These are phyloP conservation scores for Hystrix cristata DNA, from an alignment of 2,113 vertebrate species.

Conservation along the genomic window DNA sequence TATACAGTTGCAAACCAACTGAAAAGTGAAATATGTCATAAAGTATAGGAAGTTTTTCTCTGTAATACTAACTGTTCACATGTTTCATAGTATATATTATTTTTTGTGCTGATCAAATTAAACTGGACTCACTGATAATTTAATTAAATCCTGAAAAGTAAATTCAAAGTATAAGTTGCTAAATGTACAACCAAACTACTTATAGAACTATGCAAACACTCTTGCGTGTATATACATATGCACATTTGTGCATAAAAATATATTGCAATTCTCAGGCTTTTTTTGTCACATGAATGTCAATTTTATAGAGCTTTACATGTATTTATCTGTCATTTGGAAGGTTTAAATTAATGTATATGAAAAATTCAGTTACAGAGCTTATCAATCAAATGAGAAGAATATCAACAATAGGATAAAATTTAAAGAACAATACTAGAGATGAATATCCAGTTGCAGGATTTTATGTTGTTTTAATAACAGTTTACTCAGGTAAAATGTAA, in stretches of 20 bases:
- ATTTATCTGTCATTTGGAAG: slow-evolving; percentile 64
- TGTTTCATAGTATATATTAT: background rate
- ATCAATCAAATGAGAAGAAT: slow-evolving; percentile 25
- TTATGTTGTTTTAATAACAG: background rate
- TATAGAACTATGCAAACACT: background rate
- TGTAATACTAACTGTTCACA: background rate
- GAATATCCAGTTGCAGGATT: background rate
- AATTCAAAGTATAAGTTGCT: background rate
- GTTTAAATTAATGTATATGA: slow-evolving; percentile 58
- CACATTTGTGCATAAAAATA: background rate
- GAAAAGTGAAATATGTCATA: background rate
- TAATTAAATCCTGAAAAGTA: background rate
- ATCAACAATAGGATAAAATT: background rate
- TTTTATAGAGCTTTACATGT: slow-evolving; percentile 11
- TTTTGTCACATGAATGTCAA: slow-evolving; percentile 49
- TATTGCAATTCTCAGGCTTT: background rate
- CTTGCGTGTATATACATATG: background rate
- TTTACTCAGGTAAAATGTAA: background rate
- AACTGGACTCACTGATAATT: background rate
- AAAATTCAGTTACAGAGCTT: slow-evolving; percentile 42
- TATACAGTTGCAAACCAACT: background rate
- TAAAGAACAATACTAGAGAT: background rate
- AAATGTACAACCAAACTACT: background rate
- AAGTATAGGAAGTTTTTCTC: background rate
- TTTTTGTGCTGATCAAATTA: background rate